These are phyloP conservation scores for Tachuris rubrigastra DNA, from an alignment of 2,113 vertebrate species.

Conservation along the genomic window DNA sequence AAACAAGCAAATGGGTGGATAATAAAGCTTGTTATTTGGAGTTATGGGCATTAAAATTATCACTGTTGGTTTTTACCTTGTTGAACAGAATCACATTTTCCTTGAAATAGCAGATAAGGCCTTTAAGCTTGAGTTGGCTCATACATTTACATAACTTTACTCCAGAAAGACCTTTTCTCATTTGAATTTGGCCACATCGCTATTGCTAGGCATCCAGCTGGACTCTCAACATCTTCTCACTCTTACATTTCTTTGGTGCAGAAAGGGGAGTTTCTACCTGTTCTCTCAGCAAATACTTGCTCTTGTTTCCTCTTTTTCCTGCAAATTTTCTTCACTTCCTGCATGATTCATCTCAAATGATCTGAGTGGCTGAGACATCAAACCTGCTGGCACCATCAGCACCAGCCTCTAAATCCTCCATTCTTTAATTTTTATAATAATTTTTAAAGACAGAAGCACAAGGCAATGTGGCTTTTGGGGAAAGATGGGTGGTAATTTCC, in stretches of 20 bases:
- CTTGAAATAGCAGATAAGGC: neutral
- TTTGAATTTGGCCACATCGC: neutral
- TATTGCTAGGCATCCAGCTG: neutral
- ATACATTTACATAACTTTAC: neutral
- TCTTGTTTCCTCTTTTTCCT: neutral
- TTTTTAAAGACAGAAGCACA: neutral
- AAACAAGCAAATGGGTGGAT: neutral
- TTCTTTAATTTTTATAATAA: neutral
- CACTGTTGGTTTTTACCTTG: accelerated
- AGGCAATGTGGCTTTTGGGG: neutral
- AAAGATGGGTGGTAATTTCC: neutral
- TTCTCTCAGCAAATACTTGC: neutral
- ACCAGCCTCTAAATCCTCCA: neutral
- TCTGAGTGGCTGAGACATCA: neutral
- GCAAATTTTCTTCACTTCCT: neutral
- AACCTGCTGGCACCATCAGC: neutral
- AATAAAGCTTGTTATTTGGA: neutral
- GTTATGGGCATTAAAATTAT: accelerated
- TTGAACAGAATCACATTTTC: neutral
- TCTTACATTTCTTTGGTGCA: neutral
- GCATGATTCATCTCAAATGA: neutral
- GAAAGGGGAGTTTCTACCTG: neutral
- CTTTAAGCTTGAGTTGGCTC: neutral
- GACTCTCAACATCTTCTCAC: neutral
- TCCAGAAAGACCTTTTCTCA: neutral